Evolutionary conservation across 2,888 invertebrate species (phyloP), one percentile per base, ranked within the genome.

Genomic region (Neuroscelio doddi): DNA sequence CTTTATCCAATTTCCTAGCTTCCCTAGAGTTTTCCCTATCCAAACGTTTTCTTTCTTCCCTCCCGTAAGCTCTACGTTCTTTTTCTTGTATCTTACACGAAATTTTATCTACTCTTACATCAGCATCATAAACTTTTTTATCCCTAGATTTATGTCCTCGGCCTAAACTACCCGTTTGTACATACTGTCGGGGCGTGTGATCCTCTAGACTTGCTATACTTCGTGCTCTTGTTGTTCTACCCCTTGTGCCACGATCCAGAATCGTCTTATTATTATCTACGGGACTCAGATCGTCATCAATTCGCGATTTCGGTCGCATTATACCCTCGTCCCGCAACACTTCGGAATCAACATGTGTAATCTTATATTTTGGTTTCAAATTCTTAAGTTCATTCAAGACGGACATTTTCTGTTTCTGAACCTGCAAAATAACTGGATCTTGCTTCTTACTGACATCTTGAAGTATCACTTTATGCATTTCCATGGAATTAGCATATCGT

Each of bases 281-380:
- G 1, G 82, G 81, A 58, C 82, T 82, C 14, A 77, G 50, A 44
- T 84, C 82, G 46, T 84, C 84, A 47, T 84, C 84, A 32, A 83
- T 81, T 8, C 84, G 75, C 0, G 84, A 83, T 39, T 84, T 84
- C 0, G 84, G 84, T 26, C 80, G 72, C 84, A 84, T 84, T 4
- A 84, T 84, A 45, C 16, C 41, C 62, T 84, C 82, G 50, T 84
- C 84, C 1, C 84, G 69, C 12, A 84, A 59, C 0, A 84, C 74
- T 50, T 84, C 84, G 0, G 84, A 84, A 50, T 84, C 84, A 1
- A 84, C 84, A 52, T 84, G 84, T 0, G 81, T 81, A 8, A 84
- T 84, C 61, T 78, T 81, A 30, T 82, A 76, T 34, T 83, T 84
- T 0, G 82, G 81, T 10, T 78, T 81, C 0, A 82, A 56, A 51